phyloP scores from a whole-genome alignment of 2,888 invertebrate genomes.

The Amiota communis region DNA sequence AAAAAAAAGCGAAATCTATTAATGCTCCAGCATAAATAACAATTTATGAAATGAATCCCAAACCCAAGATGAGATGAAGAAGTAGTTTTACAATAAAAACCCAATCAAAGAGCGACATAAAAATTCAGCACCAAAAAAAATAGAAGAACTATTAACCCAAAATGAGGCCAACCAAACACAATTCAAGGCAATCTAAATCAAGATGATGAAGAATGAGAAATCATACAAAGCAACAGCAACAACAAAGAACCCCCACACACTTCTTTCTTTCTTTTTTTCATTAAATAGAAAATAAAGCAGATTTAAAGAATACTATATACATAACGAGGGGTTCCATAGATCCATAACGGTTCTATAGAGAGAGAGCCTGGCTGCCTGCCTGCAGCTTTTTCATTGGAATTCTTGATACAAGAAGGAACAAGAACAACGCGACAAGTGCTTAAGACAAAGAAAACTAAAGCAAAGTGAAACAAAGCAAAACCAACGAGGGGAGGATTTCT shows the following conservation, averaged over 20 bases:
- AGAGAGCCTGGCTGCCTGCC: background rate
- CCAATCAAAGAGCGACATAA: background rate
- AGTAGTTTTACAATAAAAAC: background rate
- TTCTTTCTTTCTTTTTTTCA: slow-evolving; percentile 32
- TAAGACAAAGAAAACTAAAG: slow-evolving; percentile 23
- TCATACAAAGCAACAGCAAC: background rate
- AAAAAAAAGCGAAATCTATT: slow-evolving; percentile 56
- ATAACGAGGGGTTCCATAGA: background rate
- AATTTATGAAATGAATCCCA: slow-evolving; percentile 49
- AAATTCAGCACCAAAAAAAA: background rate
- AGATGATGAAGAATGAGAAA: slow-evolving; percentile 1
- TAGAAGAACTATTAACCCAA: slow-evolving; percentile 30
- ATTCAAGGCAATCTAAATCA: slow-evolving; percentile 24
- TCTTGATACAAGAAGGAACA: slow-evolving; percentile 13
- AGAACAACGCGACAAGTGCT: slow-evolving; percentile 34
- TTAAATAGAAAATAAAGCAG: slow-evolving; percentile 41
- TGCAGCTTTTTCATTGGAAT: slow-evolving; percentile 2
- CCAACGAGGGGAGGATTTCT: background rate
- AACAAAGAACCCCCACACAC: slow-evolving; percentile 53
- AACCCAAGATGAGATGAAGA: background rate
- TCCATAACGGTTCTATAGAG: slow-evolving; percentile 44
- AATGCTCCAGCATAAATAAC: slow-evolving; percentile 65
- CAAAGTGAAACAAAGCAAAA: background rate
- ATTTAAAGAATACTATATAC: background rate
- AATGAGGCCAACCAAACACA: slow-evolving; percentile 54